Evolutionary conservation across 1,140 invertebrate species (phyloP), one percentile per base, ranked within the genome.

Genomic region (Polyergus mexicanus): DNA sequence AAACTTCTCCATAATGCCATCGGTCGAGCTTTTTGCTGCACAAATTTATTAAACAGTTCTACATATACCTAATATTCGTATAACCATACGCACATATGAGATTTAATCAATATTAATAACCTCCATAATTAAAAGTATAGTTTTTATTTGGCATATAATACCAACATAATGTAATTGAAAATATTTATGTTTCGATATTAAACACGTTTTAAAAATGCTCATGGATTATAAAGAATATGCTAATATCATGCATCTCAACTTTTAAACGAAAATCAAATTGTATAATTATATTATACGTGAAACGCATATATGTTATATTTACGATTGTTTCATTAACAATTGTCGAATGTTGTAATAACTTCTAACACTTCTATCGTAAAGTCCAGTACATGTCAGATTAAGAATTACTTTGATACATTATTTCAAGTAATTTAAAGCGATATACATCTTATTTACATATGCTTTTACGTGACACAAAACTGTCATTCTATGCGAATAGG

Each of bases 1-100:
- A 94, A 96, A 97, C 89, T 97, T 97, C 93, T 97, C 97, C 97
- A 97, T 97, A 25, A 32, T 32, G 58, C 10, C 16, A 65, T 28
- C 54, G 25, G 22, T 86, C 25, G 56, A 35, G 16, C 2, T 58
- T 22, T 16, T 16, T n/a, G 11, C 19, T 32, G 16, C 54, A 25
- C 25, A 75, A 65, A 81, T 81, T 86, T 32, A 88, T 65, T 19
- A 65, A 88, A 51, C 63, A 85, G 47, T 56, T 22, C 38, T 51
- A 51, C 16, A 4, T 13, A 19, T 86, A 71, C 2, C 4, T 56
- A 7, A 81, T n/a, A 75, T 69, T 3, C 38, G 32, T 32, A 44
- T 63, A 81, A 63, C n/a, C 11, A 7, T 41, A 69, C n/a, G 71
- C 44, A 16, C n/a, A 76, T 54, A 16, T 47, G 19, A 16, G 56